phyloP scores from a whole-genome alignment of 2,797 vertebrate genomes.

The Oryzias dopingdopingensis region DNA sequence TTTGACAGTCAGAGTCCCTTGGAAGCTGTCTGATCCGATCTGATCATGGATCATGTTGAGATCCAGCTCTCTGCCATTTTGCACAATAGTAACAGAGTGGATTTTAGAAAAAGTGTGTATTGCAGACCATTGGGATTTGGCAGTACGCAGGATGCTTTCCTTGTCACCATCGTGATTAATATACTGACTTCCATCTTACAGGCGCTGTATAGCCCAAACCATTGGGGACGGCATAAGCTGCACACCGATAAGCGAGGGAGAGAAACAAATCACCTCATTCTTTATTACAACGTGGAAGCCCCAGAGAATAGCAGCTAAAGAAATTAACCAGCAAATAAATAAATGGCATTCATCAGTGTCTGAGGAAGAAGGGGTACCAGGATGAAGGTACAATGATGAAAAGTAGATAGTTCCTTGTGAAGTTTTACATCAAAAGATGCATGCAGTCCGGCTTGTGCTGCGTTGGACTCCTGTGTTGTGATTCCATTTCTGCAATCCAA shows the following conservation, averaged over 20 bases:
- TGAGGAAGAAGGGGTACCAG: conserved; percentile 22
- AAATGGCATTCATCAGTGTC: conserved; percentile 70
- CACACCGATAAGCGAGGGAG: conserved; percentile 48
- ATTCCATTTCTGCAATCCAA: conserved; percentile 57
- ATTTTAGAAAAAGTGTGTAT: conserved; percentile 46
- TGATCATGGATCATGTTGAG: conserved; percentile 23
- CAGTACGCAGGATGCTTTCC: conserved; percentile 45
- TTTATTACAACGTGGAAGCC: conserved; percentile 68
- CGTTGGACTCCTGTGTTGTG: conserved; percentile 48
- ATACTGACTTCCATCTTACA: conserved; percentile 61
- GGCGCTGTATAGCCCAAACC: conserved; percentile 59
- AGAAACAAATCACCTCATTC: conserved; percentile 66
- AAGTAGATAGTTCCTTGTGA: conserved; percentile 47
- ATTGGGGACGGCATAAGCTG: conserved; percentile 63
- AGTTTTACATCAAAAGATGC: conserved; percentile 52
- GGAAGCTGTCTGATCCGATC: conserved; percentile 21
- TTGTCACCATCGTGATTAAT: conserved; percentile 81
- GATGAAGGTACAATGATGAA: conserved; percentile 42
- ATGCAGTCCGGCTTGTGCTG: conserved; percentile 14
- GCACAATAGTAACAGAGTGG: conserved; percentile 20
- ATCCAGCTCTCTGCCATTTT: conserved; percentile 15
- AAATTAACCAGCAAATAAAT: conserved; percentile 76
- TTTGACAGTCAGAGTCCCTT: conserved; percentile 32
- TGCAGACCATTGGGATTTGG: conserved; percentile 59
- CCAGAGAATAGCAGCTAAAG: conserved; percentile 70